Evolutionary conservation across 2,888 invertebrate species (phyloP).

Genomic region (Chorisops tibialis): DNA sequence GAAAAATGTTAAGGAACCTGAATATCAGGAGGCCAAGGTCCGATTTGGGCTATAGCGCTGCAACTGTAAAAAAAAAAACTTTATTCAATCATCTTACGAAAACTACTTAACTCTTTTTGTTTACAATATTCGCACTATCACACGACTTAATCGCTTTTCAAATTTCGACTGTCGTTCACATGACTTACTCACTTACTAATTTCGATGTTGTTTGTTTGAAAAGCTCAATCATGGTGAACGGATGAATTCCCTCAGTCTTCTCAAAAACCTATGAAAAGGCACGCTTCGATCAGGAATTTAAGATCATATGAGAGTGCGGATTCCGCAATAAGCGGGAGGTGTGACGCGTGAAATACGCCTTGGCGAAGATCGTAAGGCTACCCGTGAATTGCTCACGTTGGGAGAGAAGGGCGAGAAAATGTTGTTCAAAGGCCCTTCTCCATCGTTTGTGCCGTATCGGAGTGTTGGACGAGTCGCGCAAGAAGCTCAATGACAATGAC

Average conservation of each 20-base stretch:
- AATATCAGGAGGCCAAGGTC: no score
- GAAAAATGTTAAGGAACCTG: no score
- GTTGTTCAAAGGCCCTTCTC: slow-evolving; percentile 88
- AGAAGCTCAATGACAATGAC: slow-evolving; percentile 99
- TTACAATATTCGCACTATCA: no score
- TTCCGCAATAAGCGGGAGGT: slow-evolving; percentile 99
- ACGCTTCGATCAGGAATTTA: slow-evolving; percentile 97
- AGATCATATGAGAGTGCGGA: slow-evolving; percentile 98
- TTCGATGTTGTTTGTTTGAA: neutral
- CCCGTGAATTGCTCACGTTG: slow-evolving; percentile 94
- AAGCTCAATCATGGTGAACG: slow-evolving; percentile 77
- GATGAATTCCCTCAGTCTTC: slow-evolving; percentile 87
- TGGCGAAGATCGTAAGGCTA: slow-evolving; percentile 99
- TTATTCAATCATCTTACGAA: no score
- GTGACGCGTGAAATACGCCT: slow-evolving; percentile 97
- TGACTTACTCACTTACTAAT: no score
- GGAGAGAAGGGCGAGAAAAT: slow-evolving; percentile 98
- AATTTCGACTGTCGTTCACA: no score
- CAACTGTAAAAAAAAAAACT: no score
- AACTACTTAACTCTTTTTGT: no score
- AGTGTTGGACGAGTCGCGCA: slow-evolving; percentile 91
- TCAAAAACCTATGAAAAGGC: slow-evolving; percentile 99
- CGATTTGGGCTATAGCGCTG: no score
- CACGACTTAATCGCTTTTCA: no score
- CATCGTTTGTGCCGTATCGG: no score